Conservation (phyloP, 92 coral and sea anemone genomes). For the Pocillopora grandis region DNA sequence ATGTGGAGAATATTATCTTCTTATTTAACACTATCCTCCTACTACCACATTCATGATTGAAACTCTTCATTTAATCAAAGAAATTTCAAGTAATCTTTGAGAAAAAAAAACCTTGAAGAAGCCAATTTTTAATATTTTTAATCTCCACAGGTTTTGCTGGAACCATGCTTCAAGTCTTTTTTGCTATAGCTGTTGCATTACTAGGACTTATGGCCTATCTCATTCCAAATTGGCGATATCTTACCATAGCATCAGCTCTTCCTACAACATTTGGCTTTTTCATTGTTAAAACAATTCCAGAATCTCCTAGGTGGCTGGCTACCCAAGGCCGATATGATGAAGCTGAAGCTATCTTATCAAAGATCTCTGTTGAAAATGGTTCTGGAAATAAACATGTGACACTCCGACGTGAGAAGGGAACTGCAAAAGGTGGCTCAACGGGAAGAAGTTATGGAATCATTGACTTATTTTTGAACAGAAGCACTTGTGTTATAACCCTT, state of each 20-base stretch:
- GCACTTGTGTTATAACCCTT: conserved; percentile 59
- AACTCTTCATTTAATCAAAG: not conserved
- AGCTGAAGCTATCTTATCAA: conserved; percentile 73
- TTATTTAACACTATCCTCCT: no score
- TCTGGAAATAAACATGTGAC: conserved; percentile 25
- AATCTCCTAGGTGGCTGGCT: conserved; percentile 91
- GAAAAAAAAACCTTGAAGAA: not conserved
- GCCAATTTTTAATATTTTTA: not conserved
- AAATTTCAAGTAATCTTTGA: not conserved
- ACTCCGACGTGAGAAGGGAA: not conserved
- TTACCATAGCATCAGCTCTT: conserved; percentile 60
- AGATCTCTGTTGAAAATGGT: conserved; percentile 72
- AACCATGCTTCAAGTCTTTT: conserved; percentile 68
- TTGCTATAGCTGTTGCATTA: conserved; percentile 61
- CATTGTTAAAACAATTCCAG: conserved; percentile 59
- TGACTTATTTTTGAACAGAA: conserved; percentile 73
- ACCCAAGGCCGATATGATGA: conserved; percentile 73
- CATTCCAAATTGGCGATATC: conserved; percentile 74
- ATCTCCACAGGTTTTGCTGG: conserved; percentile 67
- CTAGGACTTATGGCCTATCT: conserved; percentile 77
- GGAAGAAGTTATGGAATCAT: conserved; percentile 53
- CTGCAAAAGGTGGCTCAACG: conserved; percentile 8
- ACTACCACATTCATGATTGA: no score
- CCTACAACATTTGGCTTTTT: conserved; percentile 66
- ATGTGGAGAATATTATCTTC: no score